Conservation (phyloP, 2,797 vertebrate genomes). For the Orestias chungarensis region DNA sequence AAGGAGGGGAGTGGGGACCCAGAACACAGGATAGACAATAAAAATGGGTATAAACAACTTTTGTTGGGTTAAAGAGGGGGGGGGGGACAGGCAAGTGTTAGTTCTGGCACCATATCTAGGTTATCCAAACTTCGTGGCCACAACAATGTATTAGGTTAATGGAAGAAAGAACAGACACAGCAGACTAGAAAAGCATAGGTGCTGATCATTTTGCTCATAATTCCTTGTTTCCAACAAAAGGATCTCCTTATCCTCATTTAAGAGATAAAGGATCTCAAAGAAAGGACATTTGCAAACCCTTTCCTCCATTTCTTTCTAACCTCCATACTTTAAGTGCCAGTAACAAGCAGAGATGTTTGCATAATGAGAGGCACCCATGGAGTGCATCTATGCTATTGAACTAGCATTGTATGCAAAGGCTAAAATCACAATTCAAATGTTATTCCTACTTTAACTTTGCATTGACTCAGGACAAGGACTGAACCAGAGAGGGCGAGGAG, state of each 20-base stretch:
- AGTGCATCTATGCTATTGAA: conserved; percentile 35
- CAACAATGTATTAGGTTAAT: conserved; percentile 35
- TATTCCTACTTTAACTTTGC: conserved; percentile 59
- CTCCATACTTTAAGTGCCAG: background rate
- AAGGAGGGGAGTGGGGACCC: conserved; percentile 34
- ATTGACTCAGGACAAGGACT: conserved; percentile 67
- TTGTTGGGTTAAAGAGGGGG: conserved; percentile 29
- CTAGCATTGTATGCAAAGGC: conserved; percentile 40
- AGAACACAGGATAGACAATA: conserved; percentile 54
- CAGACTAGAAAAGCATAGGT: conserved; percentile 27
- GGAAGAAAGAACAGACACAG: conserved; percentile 31
- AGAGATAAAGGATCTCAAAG: background rate
- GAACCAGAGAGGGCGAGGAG: conserved; percentile 72
- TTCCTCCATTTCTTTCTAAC: background rate
- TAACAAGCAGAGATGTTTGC: background rate
- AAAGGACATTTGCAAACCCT: background rate
- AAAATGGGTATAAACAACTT: conserved; percentile 44
- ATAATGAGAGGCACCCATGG: conserved; percentile 16
- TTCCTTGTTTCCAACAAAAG: conserved; percentile 9
- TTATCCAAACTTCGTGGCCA: conserved; percentile 44
- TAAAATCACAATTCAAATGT: conserved; percentile 39
- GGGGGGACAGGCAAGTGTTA: conserved; percentile 31
- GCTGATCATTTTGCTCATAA: conserved; percentile 15
- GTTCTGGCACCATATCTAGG: conserved; percentile 39
- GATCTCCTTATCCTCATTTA: conserved; percentile 1